Percentiles rank a stretch among this genome's conserved stretches.
Evolutionary conservation across 2,113 vertebrate species (phyloP).

Genomic region (Argyrosomus japonicus): DNA sequence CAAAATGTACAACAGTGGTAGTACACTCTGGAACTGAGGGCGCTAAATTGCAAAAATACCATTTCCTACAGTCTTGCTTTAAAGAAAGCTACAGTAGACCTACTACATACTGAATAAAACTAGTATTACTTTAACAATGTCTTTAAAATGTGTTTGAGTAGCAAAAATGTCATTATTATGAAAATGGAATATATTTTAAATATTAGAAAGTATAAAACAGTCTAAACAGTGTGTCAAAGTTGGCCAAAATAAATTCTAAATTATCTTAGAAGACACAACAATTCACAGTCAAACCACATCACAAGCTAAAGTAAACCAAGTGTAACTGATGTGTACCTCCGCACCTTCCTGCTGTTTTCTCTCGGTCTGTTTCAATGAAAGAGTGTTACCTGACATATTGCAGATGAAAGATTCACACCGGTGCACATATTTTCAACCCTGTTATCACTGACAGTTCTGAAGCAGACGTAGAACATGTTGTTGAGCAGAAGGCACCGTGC

Average conservation of each 20-base stretch:
- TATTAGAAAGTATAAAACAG: constrained; percentile 1
- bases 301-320: constrained; percentile 39
- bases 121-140: neutral
- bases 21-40: no score
- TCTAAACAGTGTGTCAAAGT: neutral
- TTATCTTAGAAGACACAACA: constrained; percentile 42
- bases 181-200: neutral
- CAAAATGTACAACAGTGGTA: no score
- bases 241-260: constrained; percentile 5
- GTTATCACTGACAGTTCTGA: constrained; percentile 65
- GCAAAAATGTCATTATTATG: neutral
- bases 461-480: constrained; percentile 55
- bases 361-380: constrained; percentile 63
- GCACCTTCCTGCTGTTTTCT: constrained; percentile 46
- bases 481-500: constrained; percentile 53
- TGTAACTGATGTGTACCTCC: constrained; percentile 21
- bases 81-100: no score
- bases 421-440: constrained; percentile 71
- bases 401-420: constrained; percentile 68
- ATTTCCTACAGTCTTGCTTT: no score
- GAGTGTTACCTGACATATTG: constrained; percentile 69
- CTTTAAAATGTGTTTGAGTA: neutral
- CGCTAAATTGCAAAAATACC: no score
- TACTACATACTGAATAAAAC: no score
- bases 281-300: constrained; percentile 48